These are phyloP conservation scores for Lasiurus cinereus DNA, from an alignment of 2,113 vertebrate genomes.

Conservation along the genomic window DNA sequence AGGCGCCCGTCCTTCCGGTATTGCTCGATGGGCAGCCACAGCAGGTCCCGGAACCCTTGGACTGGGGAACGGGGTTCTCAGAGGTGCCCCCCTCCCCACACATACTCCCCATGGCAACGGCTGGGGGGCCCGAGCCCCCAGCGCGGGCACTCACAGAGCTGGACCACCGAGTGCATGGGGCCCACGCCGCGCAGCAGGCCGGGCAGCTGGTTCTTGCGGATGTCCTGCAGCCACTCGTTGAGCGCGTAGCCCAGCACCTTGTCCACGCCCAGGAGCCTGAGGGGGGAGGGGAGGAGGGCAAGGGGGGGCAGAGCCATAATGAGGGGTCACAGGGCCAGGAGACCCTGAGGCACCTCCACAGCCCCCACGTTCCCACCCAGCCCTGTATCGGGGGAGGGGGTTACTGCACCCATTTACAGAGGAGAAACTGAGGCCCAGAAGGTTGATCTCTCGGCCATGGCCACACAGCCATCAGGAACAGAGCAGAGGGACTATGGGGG, in stretches of 20 bases:
- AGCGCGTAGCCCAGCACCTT: constrained; percentile 95
- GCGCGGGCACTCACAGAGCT: constrained; percentile 91
- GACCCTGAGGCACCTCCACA: neutral
- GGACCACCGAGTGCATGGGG: constrained; percentile 96
- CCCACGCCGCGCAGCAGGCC: constrained; percentile 96
- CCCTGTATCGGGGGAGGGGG: accelerated
- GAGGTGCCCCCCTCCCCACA: neutral
- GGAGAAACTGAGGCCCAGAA: neutral
- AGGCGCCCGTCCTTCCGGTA: constrained; percentile 95
- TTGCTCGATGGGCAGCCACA: constrained; percentile 96
- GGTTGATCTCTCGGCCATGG: neutral
- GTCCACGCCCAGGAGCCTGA: constrained; percentile 94
- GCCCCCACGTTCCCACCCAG: accelerated
- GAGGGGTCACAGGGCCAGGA: neutral
- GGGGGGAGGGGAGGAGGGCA: neutral
- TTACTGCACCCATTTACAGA: neutral
- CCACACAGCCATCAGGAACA: neutral
- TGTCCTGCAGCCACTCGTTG: constrained; percentile 95
- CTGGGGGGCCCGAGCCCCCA: neutral
- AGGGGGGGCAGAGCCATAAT: too few relatives aligned
- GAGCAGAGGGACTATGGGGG: neutral
- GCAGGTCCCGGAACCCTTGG: constrained; percentile 95
- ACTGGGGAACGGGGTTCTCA: constrained; percentile 83
- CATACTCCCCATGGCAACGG: neutral
- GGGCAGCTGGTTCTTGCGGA: constrained; percentile 95